These are phyloP conservation scores for Nothobranchius furzeri DNA, from an alignment of 2,113 vertebrate genomes.

Conservation along the genomic window DNA sequence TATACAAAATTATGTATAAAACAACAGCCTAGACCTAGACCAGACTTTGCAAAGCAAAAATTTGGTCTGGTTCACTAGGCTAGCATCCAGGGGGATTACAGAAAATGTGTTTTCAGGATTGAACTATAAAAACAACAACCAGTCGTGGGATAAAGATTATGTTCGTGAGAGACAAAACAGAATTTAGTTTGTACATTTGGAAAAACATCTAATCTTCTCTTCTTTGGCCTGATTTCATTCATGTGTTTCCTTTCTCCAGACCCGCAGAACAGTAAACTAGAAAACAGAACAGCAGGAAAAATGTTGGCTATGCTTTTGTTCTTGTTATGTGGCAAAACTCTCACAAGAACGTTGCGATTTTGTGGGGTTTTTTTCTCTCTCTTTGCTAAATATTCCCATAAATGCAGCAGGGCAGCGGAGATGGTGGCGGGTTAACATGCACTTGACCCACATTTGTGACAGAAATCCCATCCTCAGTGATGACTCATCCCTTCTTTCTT, in stretches of 20 bases:
- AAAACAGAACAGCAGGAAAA: not conserved
- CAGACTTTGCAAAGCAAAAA: too few species aligned
- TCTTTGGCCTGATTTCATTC: not conserved
- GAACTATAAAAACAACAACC: too few species aligned
- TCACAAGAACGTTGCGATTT: not conserved
- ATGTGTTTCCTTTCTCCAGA: not conserved
- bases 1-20: too few species aligned
- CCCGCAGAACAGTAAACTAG: not conserved
- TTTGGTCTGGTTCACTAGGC: too few species aligned
- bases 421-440: not conserved
- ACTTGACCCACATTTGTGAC: slow-evolving; percentile 1
- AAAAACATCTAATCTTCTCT: too few species aligned
- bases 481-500: not conserved
- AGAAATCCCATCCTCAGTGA: not conserved
- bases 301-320: not conserved
- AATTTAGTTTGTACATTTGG: too few species aligned
- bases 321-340: not conserved
- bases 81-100: not conserved
- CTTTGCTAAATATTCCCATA: not conserved
- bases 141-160: not conserved
- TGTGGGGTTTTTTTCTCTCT: not conserved
- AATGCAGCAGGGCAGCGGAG: not conserved
- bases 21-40: too few species aligned
- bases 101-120: too few species aligned
- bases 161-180: not conserved